Percentiles rank a stretch among this genome's conserved stretches.
Evolutionary conservation across 2,888 invertebrate species (phyloP).

Genomic region (Troides oblongomaculatus): DNA sequence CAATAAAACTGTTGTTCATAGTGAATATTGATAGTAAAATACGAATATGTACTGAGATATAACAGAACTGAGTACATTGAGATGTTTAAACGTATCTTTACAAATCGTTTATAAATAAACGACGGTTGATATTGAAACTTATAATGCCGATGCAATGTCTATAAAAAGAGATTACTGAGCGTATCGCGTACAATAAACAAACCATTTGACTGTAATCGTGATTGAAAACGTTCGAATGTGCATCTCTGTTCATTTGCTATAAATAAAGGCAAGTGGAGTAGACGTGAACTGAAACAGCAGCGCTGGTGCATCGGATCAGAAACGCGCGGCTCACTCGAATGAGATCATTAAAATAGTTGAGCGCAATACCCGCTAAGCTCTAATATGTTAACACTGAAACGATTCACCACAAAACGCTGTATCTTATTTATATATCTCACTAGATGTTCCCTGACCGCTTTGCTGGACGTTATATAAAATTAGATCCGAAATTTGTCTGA

Average conservation of each 20-base stretch:
- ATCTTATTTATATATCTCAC: no score
- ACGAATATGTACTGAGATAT: not conserved
- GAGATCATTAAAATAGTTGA: constrained; percentile 26
- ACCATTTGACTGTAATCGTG: constrained; percentile 26
- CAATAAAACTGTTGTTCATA: not conserved
- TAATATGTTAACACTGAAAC: not conserved
- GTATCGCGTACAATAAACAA: constrained; percentile 21
- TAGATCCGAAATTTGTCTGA: no score
- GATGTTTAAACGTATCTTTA: not conserved
- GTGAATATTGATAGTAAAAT: not conserved
- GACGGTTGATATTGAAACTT: constrained; percentile 1
- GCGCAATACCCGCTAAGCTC: constrained; percentile 10
- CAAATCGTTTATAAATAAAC: not conserved
- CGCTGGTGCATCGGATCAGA: constrained; percentile 25
- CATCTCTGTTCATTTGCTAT: constrained; percentile 27
- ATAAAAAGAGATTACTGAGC: constrained; percentile 23
- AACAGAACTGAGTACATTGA: not conserved
- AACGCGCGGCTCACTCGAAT: constrained; percentile 21
- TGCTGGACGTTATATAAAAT: no score
- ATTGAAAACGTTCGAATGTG: constrained; percentile 25
- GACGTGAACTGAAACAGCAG: constrained; percentile 17
- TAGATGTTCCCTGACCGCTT: no score
- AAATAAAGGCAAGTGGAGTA: constrained; percentile 29
- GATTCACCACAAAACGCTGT: constrained; percentile 10
- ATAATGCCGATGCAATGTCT: constrained; percentile 6